Percentiles rank a stretch among this genome's conserved stretches.
phyloP scores from a whole-genome alignment of 2,797 vertebrate species.

The Malurus leucopterus region DNA sequence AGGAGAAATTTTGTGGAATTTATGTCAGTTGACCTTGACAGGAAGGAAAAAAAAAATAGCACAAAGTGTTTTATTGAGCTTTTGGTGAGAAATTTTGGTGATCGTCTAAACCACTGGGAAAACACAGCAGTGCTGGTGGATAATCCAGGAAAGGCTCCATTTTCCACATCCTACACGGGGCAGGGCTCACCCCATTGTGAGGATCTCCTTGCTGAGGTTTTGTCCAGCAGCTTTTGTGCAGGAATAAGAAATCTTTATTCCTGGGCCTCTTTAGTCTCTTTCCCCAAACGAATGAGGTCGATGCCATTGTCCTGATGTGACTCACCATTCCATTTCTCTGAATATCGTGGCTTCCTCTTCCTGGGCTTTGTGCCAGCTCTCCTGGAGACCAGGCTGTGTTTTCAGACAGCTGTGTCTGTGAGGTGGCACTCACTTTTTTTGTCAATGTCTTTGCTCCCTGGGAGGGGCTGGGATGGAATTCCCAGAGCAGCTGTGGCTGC shows the following conservation, averaged over 20 bases:
- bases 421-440: background rate
- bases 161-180: background rate
- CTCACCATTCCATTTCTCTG: background rate
- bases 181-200: background rate
- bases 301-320: background rate
- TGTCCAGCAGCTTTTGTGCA: background rate
- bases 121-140: background rate
- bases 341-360: background rate
- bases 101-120: background rate
- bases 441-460: background rate
- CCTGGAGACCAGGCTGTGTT: background rate
- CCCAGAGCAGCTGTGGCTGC: background rate
- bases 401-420: background rate
- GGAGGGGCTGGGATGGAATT: rapidly evolving
- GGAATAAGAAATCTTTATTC: constrained; percentile 42
- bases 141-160: background rate
- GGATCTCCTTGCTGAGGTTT: background rate
- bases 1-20: background rate
- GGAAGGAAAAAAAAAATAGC: background rate
- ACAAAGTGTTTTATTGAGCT: background rate
- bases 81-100: background rate
- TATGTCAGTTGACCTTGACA: background rate
- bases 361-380: constrained; percentile 19
- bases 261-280: constrained; percentile 11
- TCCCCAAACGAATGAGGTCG: background rate